phyloP scores from a whole-genome alignment of 2,888 invertebrate species.

The Maniola hyperantus region DNA sequence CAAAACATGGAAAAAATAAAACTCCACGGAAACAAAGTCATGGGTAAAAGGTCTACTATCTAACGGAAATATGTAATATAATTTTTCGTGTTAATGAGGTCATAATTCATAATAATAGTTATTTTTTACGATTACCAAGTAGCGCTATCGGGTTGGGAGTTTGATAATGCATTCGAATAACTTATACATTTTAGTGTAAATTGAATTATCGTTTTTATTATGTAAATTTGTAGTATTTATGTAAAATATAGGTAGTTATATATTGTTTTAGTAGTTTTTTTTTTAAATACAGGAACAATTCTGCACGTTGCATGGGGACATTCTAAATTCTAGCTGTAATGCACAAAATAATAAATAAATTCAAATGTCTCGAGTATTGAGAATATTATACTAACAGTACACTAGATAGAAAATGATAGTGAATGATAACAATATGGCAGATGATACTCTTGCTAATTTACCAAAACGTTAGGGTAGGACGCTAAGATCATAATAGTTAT shows the following conservation, averaged over 20 bases:
- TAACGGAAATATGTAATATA: background rate
- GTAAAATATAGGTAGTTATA: background rate
- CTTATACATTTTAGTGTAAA: background rate
- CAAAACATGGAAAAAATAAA: background rate
- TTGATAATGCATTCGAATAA: constrained; percentile 13
- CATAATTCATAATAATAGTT: background rate
- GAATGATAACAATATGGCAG: background rate
- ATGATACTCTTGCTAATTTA: no score
- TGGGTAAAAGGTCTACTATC: constrained; percentile 1
- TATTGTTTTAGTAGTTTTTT: background rate
- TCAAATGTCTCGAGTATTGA: background rate
- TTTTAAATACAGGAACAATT: background rate
- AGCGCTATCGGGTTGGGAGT: background rate
- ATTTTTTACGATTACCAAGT: constrained; percentile 8
- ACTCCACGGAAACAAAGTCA: background rate
- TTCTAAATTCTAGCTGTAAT: constrained; percentile 5
- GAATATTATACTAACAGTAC: background rate
- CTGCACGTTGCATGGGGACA: background rate
- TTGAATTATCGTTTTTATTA: background rate
- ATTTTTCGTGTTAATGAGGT: constrained; percentile 14
- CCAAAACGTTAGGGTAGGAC: background rate
- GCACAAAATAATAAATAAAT: constrained; percentile 12
- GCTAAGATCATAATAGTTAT: background rate
- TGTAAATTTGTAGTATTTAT: background rate
- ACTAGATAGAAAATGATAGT: background rate